These are phyloP conservation scores for Eremophila alpestris DNA, from an alignment of 2,797 vertebrate genomes.

Conservation along the genomic window DNA sequence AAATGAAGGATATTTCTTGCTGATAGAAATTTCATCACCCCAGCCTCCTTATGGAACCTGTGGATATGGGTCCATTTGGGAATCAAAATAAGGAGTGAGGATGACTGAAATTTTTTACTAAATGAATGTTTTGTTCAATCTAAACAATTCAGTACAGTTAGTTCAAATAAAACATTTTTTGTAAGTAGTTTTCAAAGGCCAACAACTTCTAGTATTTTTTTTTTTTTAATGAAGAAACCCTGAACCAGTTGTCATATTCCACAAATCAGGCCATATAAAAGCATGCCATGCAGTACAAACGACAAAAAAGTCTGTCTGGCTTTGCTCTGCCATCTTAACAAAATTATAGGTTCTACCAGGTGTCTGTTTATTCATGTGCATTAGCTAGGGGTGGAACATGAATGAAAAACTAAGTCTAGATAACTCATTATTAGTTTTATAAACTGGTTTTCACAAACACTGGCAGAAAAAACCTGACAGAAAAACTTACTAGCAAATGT, in stretches of 20 bases:
- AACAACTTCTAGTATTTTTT: background rate
- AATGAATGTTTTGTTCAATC: background rate
- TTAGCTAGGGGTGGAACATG: background rate
- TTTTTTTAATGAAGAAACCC: background rate
- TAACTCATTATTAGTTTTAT: background rate
- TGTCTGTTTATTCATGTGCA: background rate
- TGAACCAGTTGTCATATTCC: background rate
- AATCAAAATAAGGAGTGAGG: background rate
- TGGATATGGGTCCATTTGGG: background rate
- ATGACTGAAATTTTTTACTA: background rate
- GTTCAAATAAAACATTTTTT: background rate
- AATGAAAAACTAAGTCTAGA: background rate
- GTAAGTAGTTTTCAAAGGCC: background rate
- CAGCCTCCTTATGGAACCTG: background rate
- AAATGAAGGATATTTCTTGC: background rate
- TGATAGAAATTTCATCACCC: background rate
- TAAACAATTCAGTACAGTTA: background rate
- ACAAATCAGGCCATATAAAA: background rate
- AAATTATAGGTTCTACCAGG: background rate
- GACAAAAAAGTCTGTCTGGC: background rate
- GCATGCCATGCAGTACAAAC: background rate
- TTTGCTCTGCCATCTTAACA: background rate
- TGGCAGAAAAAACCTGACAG: background rate
- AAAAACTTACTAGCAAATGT: background rate
- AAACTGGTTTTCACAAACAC: background rate